Conservation (phyloP, 2,888 invertebrate genomes). For the Girardia tigrina region DNA sequence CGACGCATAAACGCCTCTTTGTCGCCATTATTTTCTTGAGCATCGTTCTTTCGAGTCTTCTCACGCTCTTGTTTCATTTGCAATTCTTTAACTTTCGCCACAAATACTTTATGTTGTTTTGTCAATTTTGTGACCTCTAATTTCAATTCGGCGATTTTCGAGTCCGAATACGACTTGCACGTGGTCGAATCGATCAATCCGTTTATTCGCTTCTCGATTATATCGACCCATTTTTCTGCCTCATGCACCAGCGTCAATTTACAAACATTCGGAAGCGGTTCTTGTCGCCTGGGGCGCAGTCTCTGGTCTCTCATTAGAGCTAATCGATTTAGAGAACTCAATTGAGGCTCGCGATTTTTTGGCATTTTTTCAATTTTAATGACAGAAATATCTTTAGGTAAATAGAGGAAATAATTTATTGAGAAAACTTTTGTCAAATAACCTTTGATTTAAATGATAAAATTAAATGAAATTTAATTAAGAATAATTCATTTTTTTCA, state of each 20-base stretch:
- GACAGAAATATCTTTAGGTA: too few relatives aligned
- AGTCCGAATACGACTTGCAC: neutral
- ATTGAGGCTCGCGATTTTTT: slow-evolving; percentile 1
- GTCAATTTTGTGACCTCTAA: neutral
- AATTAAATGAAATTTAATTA: too few relatives aligned
- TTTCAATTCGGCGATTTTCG: neutral
- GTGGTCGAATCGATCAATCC: neutral
- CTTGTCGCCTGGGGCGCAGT: neutral
- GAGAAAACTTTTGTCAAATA: too few relatives aligned
- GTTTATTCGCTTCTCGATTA: neutral
- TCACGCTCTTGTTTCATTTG: neutral
- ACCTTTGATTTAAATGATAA: too few relatives aligned
- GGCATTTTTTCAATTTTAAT: too few relatives aligned
- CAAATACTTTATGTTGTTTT: neutral
- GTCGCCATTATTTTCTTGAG: neutral
- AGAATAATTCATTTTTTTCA: too few relatives aligned
- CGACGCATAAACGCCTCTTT: neutral
- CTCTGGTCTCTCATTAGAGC: neutral
- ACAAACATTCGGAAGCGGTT: neutral
- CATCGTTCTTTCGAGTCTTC: neutral
- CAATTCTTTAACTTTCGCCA: neutral
- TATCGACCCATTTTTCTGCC: neutral
- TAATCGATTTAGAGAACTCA: neutral
- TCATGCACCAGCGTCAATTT: neutral
- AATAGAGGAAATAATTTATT: too few relatives aligned